phyloP scores from a whole-genome alignment of 2,888 invertebrate genomes.

The Chirona hameri region DNA sequence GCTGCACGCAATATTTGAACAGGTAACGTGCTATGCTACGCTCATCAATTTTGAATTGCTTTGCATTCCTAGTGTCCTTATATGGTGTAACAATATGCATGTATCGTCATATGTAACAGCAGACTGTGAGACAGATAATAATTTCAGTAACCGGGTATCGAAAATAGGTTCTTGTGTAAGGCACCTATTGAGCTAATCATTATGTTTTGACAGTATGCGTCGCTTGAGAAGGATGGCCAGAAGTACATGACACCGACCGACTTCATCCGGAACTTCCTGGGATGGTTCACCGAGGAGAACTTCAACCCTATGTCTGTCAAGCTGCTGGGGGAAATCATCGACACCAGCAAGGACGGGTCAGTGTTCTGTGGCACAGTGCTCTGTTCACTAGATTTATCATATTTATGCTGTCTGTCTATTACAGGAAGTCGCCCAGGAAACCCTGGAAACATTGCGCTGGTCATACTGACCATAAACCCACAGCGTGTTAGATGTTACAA shows the following conservation, averaged over 20 bases:
- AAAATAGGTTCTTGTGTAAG: background rate
- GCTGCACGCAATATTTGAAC: constrained; percentile 81
- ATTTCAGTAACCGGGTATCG: too few species aligned
- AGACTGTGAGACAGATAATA: too few species aligned
- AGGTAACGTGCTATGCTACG: constrained; percentile 47
- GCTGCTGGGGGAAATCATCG: constrained; percentile 85
- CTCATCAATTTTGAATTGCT: constrained; percentile 39
- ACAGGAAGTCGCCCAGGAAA: too few species aligned
- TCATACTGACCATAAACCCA: too few species aligned
- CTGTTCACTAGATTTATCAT: too few species aligned
- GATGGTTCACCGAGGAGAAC: constrained; percentile 72
- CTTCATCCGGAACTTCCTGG: constrained; percentile 87
- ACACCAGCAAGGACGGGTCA: constrained; percentile 85
- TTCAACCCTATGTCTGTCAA: constrained; percentile 80
- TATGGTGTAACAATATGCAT: constrained; percentile 28
- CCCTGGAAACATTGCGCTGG: too few species aligned
- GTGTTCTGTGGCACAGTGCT: too few species aligned
- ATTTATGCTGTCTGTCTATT: too few species aligned
- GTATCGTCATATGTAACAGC: too few species aligned
- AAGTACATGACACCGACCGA: constrained; percentile 89
- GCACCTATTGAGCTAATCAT: background rate
- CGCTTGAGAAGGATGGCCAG: constrained; percentile 79
- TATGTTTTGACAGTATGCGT: constrained; percentile 67
- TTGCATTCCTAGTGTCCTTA: constrained; percentile 35
- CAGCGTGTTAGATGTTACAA: too few species aligned